Percentiles rank a stretch among this genome's conserved stretches.
Conservation (phyloP, 2,797 vertebrate genomes). For the Squalus acanthias region DNA sequence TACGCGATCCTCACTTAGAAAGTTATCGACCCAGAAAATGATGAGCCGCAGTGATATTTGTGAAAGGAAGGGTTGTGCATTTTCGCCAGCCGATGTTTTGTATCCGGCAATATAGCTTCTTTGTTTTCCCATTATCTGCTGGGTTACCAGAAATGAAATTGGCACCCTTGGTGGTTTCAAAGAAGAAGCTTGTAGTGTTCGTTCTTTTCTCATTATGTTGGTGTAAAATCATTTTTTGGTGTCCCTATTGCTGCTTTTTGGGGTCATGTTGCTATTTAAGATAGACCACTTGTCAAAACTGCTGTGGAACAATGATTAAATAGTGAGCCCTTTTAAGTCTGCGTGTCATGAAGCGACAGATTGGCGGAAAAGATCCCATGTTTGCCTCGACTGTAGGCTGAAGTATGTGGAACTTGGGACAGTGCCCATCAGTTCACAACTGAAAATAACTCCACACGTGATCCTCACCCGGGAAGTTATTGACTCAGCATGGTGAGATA, state of each 20-base stretch:
- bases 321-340: neutral
- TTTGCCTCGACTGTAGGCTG: neutral
- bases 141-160: conserved; percentile 20
- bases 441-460: conserved; percentile 2
- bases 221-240: neutral
- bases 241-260: neutral
- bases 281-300: neutral
- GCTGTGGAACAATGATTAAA: neutral
- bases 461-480: neutral
- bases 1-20: neutral
- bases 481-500: neutral
- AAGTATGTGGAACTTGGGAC: neutral
- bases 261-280: neutral
- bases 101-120: neutral
- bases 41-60: neutral
- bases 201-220: neutral
- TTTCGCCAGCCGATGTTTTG: neutral
- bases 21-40: neutral
- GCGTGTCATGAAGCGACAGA: neutral
- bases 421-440: neutral
- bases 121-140: neutral
- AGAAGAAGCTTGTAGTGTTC: neutral
- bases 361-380: neutral
- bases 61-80: neutral
- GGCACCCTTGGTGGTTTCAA: neutral